These are phyloP conservation scores for Symphodus melops DNA, from an alignment of 2,113 vertebrate species.

Conservation along the genomic window DNA sequence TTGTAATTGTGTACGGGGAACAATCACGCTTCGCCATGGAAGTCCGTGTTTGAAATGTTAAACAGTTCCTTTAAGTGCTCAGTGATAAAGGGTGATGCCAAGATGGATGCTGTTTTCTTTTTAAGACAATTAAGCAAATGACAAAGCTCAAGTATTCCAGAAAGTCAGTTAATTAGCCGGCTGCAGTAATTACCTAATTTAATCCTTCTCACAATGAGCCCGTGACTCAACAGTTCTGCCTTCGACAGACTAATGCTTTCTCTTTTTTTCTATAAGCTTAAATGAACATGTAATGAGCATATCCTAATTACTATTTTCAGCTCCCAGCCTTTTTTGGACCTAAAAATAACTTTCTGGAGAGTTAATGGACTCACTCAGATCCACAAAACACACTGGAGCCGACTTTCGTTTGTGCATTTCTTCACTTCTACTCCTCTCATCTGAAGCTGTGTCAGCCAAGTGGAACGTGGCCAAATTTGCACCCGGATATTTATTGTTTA, in stretches of 20 bases:
- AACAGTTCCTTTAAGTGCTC: conserved; percentile 25
- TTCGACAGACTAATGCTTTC: conserved; percentile 15
- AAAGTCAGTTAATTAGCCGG: conserved; percentile 54
- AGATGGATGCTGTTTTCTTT: conserved; percentile 26
- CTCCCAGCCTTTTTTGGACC: conserved; percentile 4
- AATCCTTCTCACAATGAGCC: conserved; percentile 44
- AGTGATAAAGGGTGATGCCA: conserved; percentile 1
- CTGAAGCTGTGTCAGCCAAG: too few species aligned
- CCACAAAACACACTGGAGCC: not conserved
- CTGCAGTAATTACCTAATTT: conserved; percentile 48
- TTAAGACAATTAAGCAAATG: conserved; percentile 51
- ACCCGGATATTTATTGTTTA: too few species aligned
- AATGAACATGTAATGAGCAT: not conserved
- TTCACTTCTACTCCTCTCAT: too few species aligned
- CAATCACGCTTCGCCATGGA: not conserved
- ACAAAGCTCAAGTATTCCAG: conserved; percentile 17
- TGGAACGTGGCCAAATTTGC: too few species aligned
- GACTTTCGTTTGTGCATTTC: not conserved
- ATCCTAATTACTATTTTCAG: conserved; percentile 15
- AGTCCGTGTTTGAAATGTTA: conserved; percentile 26
- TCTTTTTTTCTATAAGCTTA: not conserved
- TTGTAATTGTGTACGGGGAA: not conserved
- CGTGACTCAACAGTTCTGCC: conserved; percentile 1
- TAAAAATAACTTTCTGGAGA: not conserved
- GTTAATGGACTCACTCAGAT: conserved; percentile 1